A percentile compares a stretch with the other conserved stretches of the same genome.
Conservation (phyloP, 2,888 invertebrate genomes). For the Ditula angustiorana region DNA sequence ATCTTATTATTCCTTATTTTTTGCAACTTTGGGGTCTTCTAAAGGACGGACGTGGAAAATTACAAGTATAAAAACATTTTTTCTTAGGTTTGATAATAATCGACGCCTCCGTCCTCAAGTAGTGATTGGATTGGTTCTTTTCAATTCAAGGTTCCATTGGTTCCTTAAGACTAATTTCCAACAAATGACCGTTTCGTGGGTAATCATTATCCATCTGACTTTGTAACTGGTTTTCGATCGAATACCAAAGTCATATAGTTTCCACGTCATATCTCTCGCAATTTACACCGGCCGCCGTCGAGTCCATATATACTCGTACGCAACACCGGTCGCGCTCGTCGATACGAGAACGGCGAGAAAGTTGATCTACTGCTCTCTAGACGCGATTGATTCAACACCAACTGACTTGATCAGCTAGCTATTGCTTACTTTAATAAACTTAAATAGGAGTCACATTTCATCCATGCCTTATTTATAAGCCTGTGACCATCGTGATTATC, state of each 20-base stretch:
- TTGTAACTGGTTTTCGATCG: background rate
- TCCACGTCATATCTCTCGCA: conserved; percentile 23
- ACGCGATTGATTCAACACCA: conserved; percentile 65
- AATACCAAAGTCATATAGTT: conserved; percentile 8
- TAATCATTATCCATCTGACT: background rate
- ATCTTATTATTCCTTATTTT: conserved; percentile 27
- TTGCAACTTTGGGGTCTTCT: conserved; percentile 12
- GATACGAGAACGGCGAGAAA: conserved; percentile 76
- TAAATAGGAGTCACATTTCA: conserved; percentile 4
- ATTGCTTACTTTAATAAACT: conserved; percentile 42
- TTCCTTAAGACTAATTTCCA: background rate
- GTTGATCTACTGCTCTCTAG: conserved; percentile 76
- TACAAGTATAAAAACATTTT: conserved; percentile 11
- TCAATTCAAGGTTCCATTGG: background rate
- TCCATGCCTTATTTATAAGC: background rate
- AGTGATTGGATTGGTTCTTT: background rate
- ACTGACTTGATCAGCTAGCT: conserved; percentile 49
- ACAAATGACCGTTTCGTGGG: background rate
- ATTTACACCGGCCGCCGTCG: conserved; percentile 14
- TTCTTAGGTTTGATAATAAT: conserved; percentile 3
- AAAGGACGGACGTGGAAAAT: conserved; percentile 18
- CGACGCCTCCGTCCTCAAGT: background rate
- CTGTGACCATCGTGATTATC: background rate
- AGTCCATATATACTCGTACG: conserved; percentile 48
- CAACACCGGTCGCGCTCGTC: conserved; percentile 57